Percentiles rank a stretch among this genome's conserved stretches.
Evolutionary conservation across 1,140 invertebrate species (phyloP).

Genomic region (Eumaeus atala): DNA sequence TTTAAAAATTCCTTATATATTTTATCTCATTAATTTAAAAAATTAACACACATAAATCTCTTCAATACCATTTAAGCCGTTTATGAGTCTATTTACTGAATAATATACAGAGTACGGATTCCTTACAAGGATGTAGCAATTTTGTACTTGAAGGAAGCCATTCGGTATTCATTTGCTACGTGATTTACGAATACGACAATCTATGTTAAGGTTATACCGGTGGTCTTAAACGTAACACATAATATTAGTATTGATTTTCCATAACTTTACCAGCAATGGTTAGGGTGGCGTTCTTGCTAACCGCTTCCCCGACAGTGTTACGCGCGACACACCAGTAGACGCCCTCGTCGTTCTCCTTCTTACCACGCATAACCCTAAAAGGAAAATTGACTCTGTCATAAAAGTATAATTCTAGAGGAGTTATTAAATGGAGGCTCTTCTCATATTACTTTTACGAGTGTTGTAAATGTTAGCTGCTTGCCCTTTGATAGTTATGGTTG

Average conservation of each 20-base stretch:
- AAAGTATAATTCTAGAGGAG: conserved; percentile 10
- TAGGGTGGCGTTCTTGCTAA: conserved; percentile 93
- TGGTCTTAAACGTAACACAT: not conserved
- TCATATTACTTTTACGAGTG: conserved; percentile 6
- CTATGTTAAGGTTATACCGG: not conserved
- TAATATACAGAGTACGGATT: too few species aligned
- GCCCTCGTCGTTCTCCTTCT: conserved; percentile 94
- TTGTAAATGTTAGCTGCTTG: conserved; percentile 5
- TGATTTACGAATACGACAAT: too few species aligned
- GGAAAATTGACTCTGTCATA: conserved; percentile 20
- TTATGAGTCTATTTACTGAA: too few species aligned
- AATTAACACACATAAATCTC: too few species aligned
- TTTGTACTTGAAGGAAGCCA: too few species aligned
- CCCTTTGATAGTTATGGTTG: conserved; percentile 6
- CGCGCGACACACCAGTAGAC: conserved; percentile 96
- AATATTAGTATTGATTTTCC: conserved; percentile 5
- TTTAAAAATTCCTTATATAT: too few species aligned
- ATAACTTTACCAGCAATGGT: conserved; percentile 90
- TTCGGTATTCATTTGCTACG: too few species aligned
- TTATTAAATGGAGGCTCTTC: conserved; percentile 16
- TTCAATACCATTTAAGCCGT: too few species aligned
- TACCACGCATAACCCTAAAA: conserved; percentile 84
- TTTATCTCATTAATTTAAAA: too few species aligned
- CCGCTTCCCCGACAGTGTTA: conserved; percentile 88
- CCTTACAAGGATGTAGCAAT: too few species aligned